Base-by-base conservation (phyloP, 2,113 vertebrate species). In the Helogale parvula region DNA sequence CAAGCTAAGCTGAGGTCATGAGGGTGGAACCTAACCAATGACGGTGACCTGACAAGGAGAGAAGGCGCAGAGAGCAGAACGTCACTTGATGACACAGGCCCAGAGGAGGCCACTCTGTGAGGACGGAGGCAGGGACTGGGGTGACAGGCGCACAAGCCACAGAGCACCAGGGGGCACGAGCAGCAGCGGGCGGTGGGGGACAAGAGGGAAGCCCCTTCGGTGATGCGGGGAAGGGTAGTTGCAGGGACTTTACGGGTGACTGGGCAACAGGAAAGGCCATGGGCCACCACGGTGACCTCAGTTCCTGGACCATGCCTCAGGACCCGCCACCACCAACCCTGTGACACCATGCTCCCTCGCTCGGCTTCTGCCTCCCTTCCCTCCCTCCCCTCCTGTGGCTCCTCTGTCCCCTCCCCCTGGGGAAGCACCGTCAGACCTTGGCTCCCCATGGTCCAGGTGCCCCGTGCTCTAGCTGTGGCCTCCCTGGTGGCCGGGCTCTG, bases 271-370 rank as follows among this genome's bases (percentile, higher is more conserved):
- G 17, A 91, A 31, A 47, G 14, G 17, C 35, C 0, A 23, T 3
- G 7, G 19, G 17, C 1, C 31, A 4, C 13, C 38, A 4, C 10
- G 3, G 7, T 3, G 27, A 35, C 54, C 35, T 14, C 21, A 17
- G 54, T 17, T 35, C 2, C 25, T 1, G 54, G 13, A 27, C 47
- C 23, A 15, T 29, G 19, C 8, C 14, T 2, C 0, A 0, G 19
- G 23, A 31, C 12, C 15, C 16, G 15, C 25, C 0, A 10, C 29
- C 21, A 3, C 33, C 31, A 17, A 0, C 15, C 1, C 3, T 1
- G 60, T 4, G 52, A 69, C 38, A 9, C 2, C 1, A 0, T n/a
- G 0, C 1, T 23, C 19, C 57, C 5, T 25, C 17, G 14, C 41
- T 50, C 33, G 2, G 47, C 10, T 66, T 1, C 21, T 35, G 21